Base-by-base conservation (phyloP, 2,113 vertebrate species). In the Sylvietta virens region DNA sequence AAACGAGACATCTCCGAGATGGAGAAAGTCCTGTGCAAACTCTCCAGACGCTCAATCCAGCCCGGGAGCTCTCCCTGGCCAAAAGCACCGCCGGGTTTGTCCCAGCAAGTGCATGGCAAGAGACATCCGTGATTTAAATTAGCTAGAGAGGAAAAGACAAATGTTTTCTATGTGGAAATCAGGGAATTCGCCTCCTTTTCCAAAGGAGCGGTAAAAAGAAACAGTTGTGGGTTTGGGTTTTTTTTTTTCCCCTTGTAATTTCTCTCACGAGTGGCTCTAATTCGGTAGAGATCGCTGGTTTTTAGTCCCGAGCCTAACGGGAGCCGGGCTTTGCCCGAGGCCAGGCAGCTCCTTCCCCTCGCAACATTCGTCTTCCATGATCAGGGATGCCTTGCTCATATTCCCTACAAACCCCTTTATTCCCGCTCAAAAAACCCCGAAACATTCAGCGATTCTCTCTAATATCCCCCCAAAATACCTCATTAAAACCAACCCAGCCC, bases 391-490 rank as follows among this genome's bases (percentile, higher is more conserved):
- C 60, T 83, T 12, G 9, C 33, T 42, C 23, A 4, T 6, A 30
- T 47, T 18, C 23, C 44, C 47, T 7, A 6, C 19, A 78, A 89
- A 61, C 11, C 6, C 0, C 30, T 85, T 54, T n/a, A 33, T 77
- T 51, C 11, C 1, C 10, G 12, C 28, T 22, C 2, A 0, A 2
- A 58, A 30, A 54, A 2, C 7, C 31, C 17, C 17, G 7, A 31
- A 53, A 47, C 5, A 3, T 50, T 23, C 21, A 2, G 3, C 0
- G 10, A 35, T 64, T 54, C 17, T 62, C 15, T 22, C 26, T 4
- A 35, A 33, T 2, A 0, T 2, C 9, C 19, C 31, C 14, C 15
- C 6, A 0, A 71, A 86, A 67, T 3, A 47, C 8, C 8, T 2
- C 60, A 20, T 15, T 42, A 28, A 90, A 26, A 28, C 76, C 73